phyloP scores from a whole-genome alignment of 2,888 invertebrate species.

The Notodonta ziczac region DNA sequence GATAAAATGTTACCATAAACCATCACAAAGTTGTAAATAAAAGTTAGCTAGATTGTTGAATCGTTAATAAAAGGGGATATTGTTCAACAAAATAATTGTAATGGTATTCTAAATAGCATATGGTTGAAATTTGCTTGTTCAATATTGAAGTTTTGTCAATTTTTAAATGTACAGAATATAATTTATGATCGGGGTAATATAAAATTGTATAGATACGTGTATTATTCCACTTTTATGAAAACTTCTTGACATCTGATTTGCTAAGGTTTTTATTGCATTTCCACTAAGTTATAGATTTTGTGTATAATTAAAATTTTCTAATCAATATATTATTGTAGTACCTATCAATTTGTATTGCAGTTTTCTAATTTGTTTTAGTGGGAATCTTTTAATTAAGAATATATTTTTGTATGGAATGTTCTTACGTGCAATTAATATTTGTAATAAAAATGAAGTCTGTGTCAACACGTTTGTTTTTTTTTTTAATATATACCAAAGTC shows the following conservation, averaged over 20 bases:
- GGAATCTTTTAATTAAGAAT: constrained; percentile 79
- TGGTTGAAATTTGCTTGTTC: constrained; percentile 35
- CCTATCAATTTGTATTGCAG: constrained; percentile 53
- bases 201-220: neutral
- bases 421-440: constrained; percentile 83
- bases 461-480: constrained; percentile 43
- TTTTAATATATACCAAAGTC: no score
- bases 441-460: constrained; percentile 79
- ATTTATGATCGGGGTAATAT: neutral
- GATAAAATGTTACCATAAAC: constrained; percentile 67
- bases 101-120: constrained; percentile 28
- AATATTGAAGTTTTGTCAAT: constrained; percentile 44
- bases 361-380: constrained; percentile 79
- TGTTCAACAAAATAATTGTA: constrained; percentile 30
- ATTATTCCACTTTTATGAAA: constrained; percentile 28
- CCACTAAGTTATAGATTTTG: constrained; percentile 22
- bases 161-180: constrained; percentile 29
- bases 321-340: constrained; percentile 35
- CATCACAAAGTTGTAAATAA: constrained; percentile 71
- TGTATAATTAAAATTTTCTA: constrained; percentile 37
- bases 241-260: constrained; percentile 72
- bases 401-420: constrained; percentile 83
- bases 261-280: constrained; percentile 32
- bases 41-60: constrained; percentile 71
- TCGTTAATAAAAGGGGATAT: constrained; percentile 49